Conservation (phyloP, 2,888 invertebrate species). For the Nysson spinosus region DNA sequence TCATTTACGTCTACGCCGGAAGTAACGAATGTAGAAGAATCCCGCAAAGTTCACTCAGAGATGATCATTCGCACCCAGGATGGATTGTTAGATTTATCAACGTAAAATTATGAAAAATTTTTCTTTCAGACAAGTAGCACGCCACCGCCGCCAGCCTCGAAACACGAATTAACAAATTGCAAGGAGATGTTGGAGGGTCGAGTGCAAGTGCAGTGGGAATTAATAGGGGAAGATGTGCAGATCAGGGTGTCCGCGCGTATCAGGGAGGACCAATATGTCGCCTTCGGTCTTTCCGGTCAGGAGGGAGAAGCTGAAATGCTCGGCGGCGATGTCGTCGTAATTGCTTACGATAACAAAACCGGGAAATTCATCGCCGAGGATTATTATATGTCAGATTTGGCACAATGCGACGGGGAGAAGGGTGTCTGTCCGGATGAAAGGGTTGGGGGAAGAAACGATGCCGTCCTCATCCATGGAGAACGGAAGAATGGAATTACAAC, state of each 20-base stretch:
- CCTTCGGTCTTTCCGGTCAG: slow-evolving; percentile 90
- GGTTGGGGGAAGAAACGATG: slow-evolving; percentile 89
- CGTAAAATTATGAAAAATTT: too few relatives aligned
- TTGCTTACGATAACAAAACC: slow-evolving; percentile 82
- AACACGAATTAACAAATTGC: slow-evolving; percentile 83
- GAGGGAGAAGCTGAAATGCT: slow-evolving; percentile 86
- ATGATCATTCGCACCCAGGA: too few relatives aligned
- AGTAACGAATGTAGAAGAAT: too few relatives aligned
- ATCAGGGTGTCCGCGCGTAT: slow-evolving; percentile 89
- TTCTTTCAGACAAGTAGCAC: slow-evolving; percentile 86
- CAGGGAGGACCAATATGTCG: slow-evolving; percentile 90
- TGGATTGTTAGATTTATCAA: too few relatives aligned
- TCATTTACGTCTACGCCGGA: too few relatives aligned
- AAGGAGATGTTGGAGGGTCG: slow-evolving; percentile 89
- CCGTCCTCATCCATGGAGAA: slow-evolving; percentile 85
- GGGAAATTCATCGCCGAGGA: slow-evolving; percentile 87
- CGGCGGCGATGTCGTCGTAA: slow-evolving; percentile 91
- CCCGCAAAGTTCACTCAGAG: too few relatives aligned
- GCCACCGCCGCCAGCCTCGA: slow-evolving; percentile 79
- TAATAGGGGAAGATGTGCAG: slow-evolving; percentile 86
- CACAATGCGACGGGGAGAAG: slow-evolving; percentile 89
- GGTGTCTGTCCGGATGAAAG: slow-evolving; percentile 93
- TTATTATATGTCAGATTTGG: slow-evolving; percentile 89
- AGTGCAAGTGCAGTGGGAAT: slow-evolving; percentile 92
- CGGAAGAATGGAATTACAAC: slow-evolving; percentile 89